Base-by-base conservation (phyloP, 2,113 vertebrate species). In the Platichthys flesus region DNA sequence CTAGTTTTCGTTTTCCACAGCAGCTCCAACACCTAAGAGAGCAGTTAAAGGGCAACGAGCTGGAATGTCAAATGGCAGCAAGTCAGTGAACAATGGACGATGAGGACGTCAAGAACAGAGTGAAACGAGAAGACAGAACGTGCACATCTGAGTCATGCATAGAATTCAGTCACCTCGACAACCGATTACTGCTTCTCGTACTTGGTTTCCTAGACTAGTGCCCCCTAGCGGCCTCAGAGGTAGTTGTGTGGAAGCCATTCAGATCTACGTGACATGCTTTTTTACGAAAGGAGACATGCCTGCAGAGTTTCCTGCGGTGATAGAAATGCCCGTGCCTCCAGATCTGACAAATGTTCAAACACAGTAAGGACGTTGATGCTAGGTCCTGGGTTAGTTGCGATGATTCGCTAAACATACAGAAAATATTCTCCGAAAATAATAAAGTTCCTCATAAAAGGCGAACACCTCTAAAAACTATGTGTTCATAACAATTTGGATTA, bases 131-230 rank as follows among this genome's bases (percentile, higher is more conserved):
- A 84, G 82, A 85, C 75, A 87, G 79, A 89, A 85, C 93, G 85
- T 94, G 93, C 93, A 91, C 81, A 92, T 89, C 78, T 51, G 76
- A 87, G 83, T 84, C 93, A 94, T 94, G 94, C 94, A 92, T 90
- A 89, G 89, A 86, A 91, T 92, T 92, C 88, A 84, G 89, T 89
- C 84, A 71, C 78, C 79, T 72, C 73, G 81, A 89, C 87, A 84
- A 84, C 78, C 83, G 31, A 45, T 73, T 74, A 82, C 69, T 67
- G 73, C 76, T 85, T 88, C 81, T 85, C 79, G 61, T 87, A 83
- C 76, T 83, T 26, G 15, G 51, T 23, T 88, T 81, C 66, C 88
- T 90, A 86, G 77, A 79, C 77, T 90, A 89, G 86, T 61, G 87
- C 93, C 88, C 87, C 80, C 81, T 85, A 90, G 88, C 84, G 88